phyloP scores from a whole-genome alignment of 1,140 invertebrate species.

The Ruditapes philippinarum region DNA sequence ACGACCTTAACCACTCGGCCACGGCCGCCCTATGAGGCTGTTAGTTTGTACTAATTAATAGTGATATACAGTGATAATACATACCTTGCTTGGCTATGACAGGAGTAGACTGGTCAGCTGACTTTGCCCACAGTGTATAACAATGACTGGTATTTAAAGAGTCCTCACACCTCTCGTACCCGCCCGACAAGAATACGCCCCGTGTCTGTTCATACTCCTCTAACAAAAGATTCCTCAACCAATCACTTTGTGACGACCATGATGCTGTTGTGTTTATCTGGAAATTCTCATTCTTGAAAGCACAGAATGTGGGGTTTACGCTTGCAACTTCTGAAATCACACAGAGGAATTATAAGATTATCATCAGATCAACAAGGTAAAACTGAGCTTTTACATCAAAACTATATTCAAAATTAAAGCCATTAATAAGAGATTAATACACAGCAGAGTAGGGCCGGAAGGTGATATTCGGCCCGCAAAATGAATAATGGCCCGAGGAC shows the following conservation, averaged over 20 bases:
- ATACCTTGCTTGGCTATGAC: slow-evolving; percentile 32
- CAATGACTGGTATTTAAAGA: slow-evolving; percentile 26
- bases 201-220: neutral
- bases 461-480: no score
- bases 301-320: slow-evolving; percentile 9
- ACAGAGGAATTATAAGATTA: no score
- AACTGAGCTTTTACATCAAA: no score
- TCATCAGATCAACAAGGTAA: no score
- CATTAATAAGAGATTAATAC: no score
- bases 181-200: neutral
- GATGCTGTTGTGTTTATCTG: slow-evolving; percentile 5
- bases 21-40: no score
- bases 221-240: neutral
- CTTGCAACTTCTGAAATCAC: neutral
- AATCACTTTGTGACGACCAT: neutral
- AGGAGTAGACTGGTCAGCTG: neutral
- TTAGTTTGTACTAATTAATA: no score
- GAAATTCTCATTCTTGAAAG: slow-evolving; percentile 38
- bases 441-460: no score
- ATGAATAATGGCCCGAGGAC: no score
- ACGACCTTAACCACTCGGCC: no score
- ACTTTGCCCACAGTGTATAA: slow-evolving; percentile 28
- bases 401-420: no score
- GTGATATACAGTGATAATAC: no score
- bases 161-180: slow-evolving; percentile 23